Percentiles rank a stretch among this genome's conserved stretches.
These are phyloP conservation scores for Anser brachyrhynchus DNA, from an alignment of 2,113 vertebrate species.

Conservation along the genomic window DNA sequence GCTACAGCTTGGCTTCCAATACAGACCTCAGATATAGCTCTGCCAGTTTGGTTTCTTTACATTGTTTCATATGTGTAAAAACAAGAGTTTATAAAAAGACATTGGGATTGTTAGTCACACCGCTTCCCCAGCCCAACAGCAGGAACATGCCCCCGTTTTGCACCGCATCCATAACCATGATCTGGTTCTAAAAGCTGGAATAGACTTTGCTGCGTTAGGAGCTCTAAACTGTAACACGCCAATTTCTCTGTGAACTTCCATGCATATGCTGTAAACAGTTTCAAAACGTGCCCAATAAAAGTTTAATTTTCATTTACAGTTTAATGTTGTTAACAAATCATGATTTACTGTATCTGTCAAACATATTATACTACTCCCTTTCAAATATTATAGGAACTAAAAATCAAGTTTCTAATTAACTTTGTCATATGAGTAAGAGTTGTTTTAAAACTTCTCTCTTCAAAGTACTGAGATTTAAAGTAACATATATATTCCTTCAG, in stretches of 20 bases:
- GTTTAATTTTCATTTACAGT: slow-evolving; percentile 45
- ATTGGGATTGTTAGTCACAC: background rate
- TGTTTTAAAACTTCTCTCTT: slow-evolving; percentile 55
- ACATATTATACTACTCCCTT: background rate
- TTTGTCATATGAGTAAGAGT: slow-evolving; percentile 52
- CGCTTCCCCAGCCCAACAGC: background rate
- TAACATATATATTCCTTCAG: slow-evolving; percentile 70
- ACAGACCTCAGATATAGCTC: background rate
- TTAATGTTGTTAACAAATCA: slow-evolving; percentile 56
- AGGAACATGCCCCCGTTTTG: background rate
- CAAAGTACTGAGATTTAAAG: slow-evolving; percentile 64
- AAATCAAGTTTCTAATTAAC: slow-evolving; percentile 51
- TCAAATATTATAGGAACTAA: slow-evolving; percentile 47
- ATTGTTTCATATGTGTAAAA: background rate
- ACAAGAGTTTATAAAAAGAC: background rate
- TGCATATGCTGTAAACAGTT: background rate
- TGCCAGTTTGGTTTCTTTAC: background rate
- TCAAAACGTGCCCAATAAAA: slow-evolving; percentile 33
- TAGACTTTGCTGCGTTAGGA: background rate
- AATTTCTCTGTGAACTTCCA: slow-evolving; percentile 4
- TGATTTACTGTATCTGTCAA: slow-evolving; percentile 52
- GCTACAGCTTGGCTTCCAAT: background rate
- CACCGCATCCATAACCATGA: background rate
- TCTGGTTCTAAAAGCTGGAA: background rate
- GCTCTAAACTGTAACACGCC: background rate